These are phyloP conservation scores for Carabus problematicus DNA, from an alignment of 2,888 invertebrate species.

Conservation along the genomic window DNA sequence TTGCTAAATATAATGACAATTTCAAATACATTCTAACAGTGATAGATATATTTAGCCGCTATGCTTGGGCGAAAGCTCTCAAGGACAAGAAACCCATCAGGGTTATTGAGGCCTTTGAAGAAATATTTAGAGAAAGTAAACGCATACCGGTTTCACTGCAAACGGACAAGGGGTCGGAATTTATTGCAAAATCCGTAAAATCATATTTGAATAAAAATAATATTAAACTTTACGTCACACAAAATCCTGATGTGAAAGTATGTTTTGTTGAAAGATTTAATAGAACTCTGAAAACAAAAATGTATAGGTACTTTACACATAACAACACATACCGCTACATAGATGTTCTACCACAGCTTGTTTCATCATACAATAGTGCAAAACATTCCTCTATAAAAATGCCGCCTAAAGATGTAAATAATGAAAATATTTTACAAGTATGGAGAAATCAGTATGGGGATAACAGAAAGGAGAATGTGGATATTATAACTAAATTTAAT, in stretches of 20 bases:
- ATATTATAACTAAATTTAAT: background rate
- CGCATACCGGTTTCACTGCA: constrained; percentile 10
- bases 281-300: constrained; percentile 50
- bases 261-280: constrained; percentile 51
- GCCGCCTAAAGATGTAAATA: constrained; percentile 41
- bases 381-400: constrained; percentile 45
- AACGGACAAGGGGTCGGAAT: background rate
- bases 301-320: constrained; percentile 50
- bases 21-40: no score
- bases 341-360: constrained; percentile 47
- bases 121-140: constrained; percentile 12
- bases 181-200: constrained; percentile 17
- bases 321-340: constrained; percentile 48
- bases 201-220: constrained; percentile 43
- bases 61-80: constrained; percentile 2
- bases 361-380: constrained; percentile 48
- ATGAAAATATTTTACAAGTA: constrained; percentile 6
- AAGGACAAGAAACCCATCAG: constrained; percentile 6
- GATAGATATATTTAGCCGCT: background rate
- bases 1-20: constrained; percentile 8
- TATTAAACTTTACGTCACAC: constrained; percentile 47
- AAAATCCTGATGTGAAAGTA: constrained; percentile 51
- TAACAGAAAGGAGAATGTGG: background rate
- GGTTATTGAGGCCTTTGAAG: constrained; percentile 4
- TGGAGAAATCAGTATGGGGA: constrained; percentile 1